A percentile compares a stretch with the other conserved stretches of the same genome.
Conservation (phyloP, 35 echinoderm and acorn worm species). For the Apostichopus parvimensis region DNA sequence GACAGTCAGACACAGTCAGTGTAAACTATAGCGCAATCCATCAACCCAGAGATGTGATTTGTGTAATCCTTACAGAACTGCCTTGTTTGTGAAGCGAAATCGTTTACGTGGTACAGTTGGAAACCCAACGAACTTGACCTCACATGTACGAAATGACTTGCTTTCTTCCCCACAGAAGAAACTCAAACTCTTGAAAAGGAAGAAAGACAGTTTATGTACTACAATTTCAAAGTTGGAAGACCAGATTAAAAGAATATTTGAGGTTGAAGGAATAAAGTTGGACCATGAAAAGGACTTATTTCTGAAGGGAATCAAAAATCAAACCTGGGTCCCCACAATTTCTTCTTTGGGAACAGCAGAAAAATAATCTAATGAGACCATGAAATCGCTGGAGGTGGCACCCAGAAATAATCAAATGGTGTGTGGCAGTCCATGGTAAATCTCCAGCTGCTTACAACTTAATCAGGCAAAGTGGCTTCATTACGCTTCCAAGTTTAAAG, state of each 20-base stretch:
- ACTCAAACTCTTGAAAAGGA: neutral
- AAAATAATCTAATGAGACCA: neutral
- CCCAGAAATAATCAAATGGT: neutral
- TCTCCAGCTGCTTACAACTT: conserved; percentile 14
- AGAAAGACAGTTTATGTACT: neutral
- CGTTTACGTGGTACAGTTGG: neutral
- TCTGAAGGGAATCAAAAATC: neutral
- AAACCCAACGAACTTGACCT: neutral
- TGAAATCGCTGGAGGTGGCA: neutral
- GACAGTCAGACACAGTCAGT: too few species aligned
- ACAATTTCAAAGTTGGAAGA: neutral
- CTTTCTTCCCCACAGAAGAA: neutral
- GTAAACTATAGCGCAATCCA: too few species aligned
- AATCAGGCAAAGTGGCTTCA: conserved; percentile 6
- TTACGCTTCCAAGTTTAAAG: too few species aligned
- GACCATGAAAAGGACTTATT: neutral
- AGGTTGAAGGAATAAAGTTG: neutral
- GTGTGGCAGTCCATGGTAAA: neutral
- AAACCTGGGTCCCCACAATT: neutral
- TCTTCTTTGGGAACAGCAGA: conserved; percentile 30
- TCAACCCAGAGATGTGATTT: too few species aligned
- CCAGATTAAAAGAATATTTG: neutral
- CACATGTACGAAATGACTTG: neutral
- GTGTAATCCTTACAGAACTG: too few species aligned
- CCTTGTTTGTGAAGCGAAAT: neutral